Base-by-base conservation (phyloP, 2,888 invertebrate species). In the Ormia ochracea region DNA sequence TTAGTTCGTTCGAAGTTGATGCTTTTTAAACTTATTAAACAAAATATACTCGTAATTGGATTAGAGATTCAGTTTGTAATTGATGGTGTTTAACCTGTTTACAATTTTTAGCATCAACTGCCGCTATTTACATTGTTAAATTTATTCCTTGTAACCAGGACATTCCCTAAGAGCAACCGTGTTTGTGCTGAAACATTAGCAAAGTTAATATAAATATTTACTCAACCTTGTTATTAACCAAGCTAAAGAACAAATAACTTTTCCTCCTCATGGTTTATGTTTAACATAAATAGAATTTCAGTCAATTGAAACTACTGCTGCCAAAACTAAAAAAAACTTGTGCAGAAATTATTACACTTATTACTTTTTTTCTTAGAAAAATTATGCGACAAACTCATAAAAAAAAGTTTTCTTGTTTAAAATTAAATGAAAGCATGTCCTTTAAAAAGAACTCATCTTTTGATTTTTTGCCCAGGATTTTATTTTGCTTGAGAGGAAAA, bases 141-240 rank as follows among this genome's bases (percentile, higher is more conserved):
- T 21, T 21, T 21, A 10, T 21, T 10, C 4, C 19, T 21, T 21
- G 12, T 4, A 10, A 17, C 43, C n/a, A 43, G 0, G 21, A 3
- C 3, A 4, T 10, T 14, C 6, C 4, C 7, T 6, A 12, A 33
- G 21, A 21, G 14, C 17, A 28, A 31, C 33, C 33, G 33, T 36
- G 21, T 19, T 56, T 43, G 43, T 43, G n/a, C 14, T 10, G 14
- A 54, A 43, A 12, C 33, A 43, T 68, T 56, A 23, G 21, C 6
- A 43, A 45, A 45, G 68, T 69, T 69, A 69, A 23, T 56, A 56
- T 23, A 56, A 38, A 65, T 38, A 50, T 38, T 45, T 36, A 45
- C 4, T 10, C 26, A 69, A 45, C 43, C 23, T 45, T 17, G 50
- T 7, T 56, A 23, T 56, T 33, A 56, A 56, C 21, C 17, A n/a